Evolutionary conservation across 2,113 vertebrate species (phyloP), one percentile per base, ranked within the genome.

Genomic region (Peucedramus taeniatus): DNA sequence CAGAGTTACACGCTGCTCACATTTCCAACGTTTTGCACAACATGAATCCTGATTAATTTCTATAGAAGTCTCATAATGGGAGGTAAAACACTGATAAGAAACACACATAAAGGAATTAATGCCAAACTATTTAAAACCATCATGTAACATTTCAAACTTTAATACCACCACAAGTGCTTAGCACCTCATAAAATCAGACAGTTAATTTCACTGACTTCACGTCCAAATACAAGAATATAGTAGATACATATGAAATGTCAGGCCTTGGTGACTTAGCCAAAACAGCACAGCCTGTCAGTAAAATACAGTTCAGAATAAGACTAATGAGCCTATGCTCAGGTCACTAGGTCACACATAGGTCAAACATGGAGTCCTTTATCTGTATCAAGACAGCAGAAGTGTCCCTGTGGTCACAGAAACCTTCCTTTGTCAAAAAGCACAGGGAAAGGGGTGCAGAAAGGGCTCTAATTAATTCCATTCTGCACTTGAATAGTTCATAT

Each of bases 111-210:
- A 89, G 70, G 26, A 74, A 88, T 71, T 49, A 70, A 86, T 63
- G 64, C 30, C 82, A 92, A 93, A 94, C 90, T 83, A 83, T 66
- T 85, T 40, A 15, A 33, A 93, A 91, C 15, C n/a, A 22, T 74
- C 75, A 60, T 44, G 70, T 78, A 79, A 61, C 5, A 7, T 72
- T 92, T 92, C 63, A 76, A 66, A 65, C 15, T 82, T 95, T 18
- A 85, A 79, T 61, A 93, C 66, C 64, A 74, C 26, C 84, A n/a
- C 39, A 70, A 83, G 56, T 56, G 39, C 45, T 90, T 66, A 94
- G 19, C 49, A 91, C 39, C 49, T 93, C 61, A 68, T 84, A 89
- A 94, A 87, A 93, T 74, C 49, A 90, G 81, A 76, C 69, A 76
- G 49, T 56, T 84, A 56, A 85, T 87, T 89, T 89, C 61, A 94